Conservation (phyloP, 2,113 vertebrate genomes). For the Cyanistes caeruleus region DNA sequence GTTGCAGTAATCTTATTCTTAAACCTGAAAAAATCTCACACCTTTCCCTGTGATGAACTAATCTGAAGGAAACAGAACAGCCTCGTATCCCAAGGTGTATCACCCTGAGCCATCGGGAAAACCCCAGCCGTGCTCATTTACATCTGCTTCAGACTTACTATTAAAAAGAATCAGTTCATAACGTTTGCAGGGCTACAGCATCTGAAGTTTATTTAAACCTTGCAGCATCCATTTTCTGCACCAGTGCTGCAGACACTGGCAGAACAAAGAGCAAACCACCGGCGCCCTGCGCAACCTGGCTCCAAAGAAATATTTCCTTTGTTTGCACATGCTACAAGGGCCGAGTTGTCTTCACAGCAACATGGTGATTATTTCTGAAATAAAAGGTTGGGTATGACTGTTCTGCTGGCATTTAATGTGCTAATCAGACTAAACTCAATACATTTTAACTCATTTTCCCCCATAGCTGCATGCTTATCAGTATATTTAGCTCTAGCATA, state of each 20-base stretch:
- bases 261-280: conserved; percentile 36
- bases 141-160: background rate
- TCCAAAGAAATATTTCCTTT: conserved; percentile 39
- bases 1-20: background rate
- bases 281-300: background rate
- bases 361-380: background rate
- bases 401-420: conserved; percentile 41
- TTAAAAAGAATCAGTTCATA: background rate
- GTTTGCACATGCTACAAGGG: background rate
- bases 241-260: background rate
- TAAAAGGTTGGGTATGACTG: conserved; percentile 20
- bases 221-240: background rate
- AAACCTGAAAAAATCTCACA: background rate
- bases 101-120: background rate
- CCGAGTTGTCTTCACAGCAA: conserved; percentile 9
- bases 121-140: background rate
- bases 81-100: background rate
- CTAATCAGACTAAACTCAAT: conserved; percentile 49
- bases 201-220: background rate
- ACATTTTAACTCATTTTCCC: conserved; percentile 25
- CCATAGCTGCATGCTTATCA: conserved; percentile 26
- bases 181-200: background rate
- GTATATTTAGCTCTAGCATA: conserved; percentile 49
- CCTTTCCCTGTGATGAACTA: background rate
- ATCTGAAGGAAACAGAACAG: background rate